These are phyloP conservation scores for Florisuga fusca DNA, from an alignment of 2,797 vertebrate genomes.

Conservation along the genomic window DNA sequence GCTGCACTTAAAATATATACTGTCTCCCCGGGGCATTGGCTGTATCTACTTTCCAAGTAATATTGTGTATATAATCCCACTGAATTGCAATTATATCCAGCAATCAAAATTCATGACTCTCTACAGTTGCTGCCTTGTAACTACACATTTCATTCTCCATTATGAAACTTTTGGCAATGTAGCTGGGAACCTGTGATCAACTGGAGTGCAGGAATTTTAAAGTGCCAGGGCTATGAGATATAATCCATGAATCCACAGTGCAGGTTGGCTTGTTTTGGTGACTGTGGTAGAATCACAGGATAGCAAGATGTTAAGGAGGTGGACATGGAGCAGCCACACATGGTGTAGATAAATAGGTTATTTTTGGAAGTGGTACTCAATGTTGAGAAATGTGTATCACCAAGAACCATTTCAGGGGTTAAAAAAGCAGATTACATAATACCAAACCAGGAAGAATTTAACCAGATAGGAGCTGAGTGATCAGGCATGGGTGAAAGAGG, in stretches of 20 bases:
- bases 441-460: not conserved
- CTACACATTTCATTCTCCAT: conserved; percentile 31
- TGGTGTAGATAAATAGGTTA: not conserved
- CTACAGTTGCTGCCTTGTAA: not conserved
- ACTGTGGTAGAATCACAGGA: not conserved
- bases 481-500: not conserved
- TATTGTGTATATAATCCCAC: not conserved
- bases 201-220: not conserved
- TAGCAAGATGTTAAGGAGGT: not conserved
- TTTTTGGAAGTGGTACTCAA: not conserved
- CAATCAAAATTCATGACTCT: conserved; percentile 28
- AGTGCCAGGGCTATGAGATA: not conserved
- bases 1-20: conserved; percentile 1
- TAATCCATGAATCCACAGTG: not conserved
- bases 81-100: conserved; percentile 19
- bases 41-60: not conserved
- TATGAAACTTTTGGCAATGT: not conserved
- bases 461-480: not conserved
- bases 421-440: not conserved
- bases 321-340: not conserved
- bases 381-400: not conserved
- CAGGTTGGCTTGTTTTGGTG: not conserved
- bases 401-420: not conserved
- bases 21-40: not conserved
- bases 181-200: conserved; percentile 10